Evolutionary conservation across 2,797 vertebrate genomes (phyloP), one percentile per base, ranked within the genome.

Genomic region (Furcifer pardalis): DNA sequence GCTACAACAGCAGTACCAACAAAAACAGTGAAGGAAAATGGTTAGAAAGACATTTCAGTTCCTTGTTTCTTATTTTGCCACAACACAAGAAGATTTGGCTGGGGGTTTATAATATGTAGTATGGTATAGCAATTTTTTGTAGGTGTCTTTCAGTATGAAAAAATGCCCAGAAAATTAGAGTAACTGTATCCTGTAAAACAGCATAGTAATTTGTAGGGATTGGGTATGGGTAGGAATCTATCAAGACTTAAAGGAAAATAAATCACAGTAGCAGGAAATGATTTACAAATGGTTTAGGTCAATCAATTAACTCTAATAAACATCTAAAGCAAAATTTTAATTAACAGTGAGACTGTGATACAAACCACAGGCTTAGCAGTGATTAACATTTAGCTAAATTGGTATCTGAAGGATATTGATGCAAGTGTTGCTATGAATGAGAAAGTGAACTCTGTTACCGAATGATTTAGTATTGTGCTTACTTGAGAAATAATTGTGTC

Each of bases 221-320:
- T n/a, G 46, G n/a, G 10, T 10, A 12, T 6, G 35, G 52, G 37
- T 17, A 5, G 19, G n/a, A 80, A 32, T 56, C 81, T 91, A 68
- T 65, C 60, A 66, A 86, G 73, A 44, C 85, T 84, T 80, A 87
- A 84, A 91, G 0, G 74, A 78, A 92, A 90, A 93, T 93, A 91
- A 88, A 91, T 94, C 91, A 88, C 35, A 23, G 85, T 92, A 90
- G 87, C 91, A 60, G 63, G 73, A 85, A 85, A 81, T 69, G 63
- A 85, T 85, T 85, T 92, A 77, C 85, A 89, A 92, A 86, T 87
- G 69, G 84, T 87, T 88, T 92, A 89, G 90, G 93, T 94, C 91
- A 92, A 90, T 94, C 93, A 91, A 92, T 93, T 94, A 93, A 78
- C 82, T 91, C 88, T 93, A 92, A 93, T 92, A 93, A 93, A 91